Conservation (phyloP, 2,113 vertebrate species). For the Gymnocephalus cernua region DNA sequence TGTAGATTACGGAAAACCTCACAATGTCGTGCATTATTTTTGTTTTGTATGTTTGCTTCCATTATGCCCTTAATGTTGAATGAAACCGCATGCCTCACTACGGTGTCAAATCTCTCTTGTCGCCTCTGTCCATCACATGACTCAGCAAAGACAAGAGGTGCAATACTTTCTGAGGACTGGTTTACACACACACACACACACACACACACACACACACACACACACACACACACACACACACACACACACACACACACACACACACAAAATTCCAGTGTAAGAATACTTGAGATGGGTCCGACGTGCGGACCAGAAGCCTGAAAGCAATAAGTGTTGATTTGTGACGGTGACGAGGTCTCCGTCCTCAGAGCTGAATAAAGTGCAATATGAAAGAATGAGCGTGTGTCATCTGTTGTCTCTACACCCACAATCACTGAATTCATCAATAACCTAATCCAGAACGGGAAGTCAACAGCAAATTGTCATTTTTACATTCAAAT, state of each 20-base stretch:
- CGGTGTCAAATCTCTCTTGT: not conserved
- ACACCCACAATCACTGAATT: not conserved
- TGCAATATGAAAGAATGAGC: slow-evolving; percentile 75
- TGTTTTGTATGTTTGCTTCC: slow-evolving; percentile 22
- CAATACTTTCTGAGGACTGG: slow-evolving; percentile 32
- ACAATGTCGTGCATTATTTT: slow-evolving; percentile 4
- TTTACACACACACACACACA: slow-evolving; percentile 22
- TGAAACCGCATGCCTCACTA: slow-evolving; percentile 15
- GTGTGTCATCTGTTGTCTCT: not conserved
- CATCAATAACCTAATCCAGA: not conserved
- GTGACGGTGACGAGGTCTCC: slow-evolving; percentile 57
- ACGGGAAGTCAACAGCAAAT: no score
- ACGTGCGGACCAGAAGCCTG: slow-evolving; percentile 7
- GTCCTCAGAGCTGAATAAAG: slow-evolving; percentile 76
- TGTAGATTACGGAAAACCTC: not conserved
- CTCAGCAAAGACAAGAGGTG: slow-evolving; percentile 6
- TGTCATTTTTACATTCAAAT: no score
- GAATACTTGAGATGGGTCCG: slow-evolving; percentile 45
- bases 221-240: slow-evolving; percentile 8
- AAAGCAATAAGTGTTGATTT: slow-evolving; percentile 79
- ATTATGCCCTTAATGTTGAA: slow-evolving; percentile 16
- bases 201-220: slow-evolving; percentile 9
- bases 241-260: slow-evolving; percentile 4
- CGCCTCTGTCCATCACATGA: not conserved
- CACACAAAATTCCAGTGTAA: slow-evolving; percentile 9